Percentiles rank a stretch among this genome's conserved stretches.
Conservation (phyloP, 2,888 invertebrate genomes). For the Nemurella pictetii region DNA sequence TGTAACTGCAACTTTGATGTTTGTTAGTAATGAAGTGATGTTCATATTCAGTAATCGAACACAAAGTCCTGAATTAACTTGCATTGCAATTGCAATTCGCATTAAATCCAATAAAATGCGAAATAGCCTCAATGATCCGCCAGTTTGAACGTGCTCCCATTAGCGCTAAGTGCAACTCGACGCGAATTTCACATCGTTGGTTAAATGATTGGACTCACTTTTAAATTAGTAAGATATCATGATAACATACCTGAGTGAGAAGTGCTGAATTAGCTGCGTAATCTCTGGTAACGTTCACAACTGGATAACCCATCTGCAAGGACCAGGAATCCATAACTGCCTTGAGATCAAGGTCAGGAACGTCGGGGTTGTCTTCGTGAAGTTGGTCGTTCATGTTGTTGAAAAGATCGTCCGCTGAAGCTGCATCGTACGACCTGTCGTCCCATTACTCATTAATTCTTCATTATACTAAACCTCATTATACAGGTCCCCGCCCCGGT, state of each 20-base stretch:
- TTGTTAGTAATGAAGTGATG: no score
- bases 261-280: constrained; percentile 43
- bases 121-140: no score
- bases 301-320: constrained; percentile 82
- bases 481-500: background rate
- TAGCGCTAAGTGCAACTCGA: no score
- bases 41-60: no score
- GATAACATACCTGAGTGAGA: constrained; percentile 46
- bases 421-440: constrained; percentile 64
- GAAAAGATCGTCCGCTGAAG: constrained; percentile 86
- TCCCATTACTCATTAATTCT: background rate
- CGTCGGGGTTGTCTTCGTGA: constrained; percentile 6
- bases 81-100: no score
- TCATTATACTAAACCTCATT: background rate
- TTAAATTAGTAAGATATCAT: background rate
- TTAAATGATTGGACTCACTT: background rate
- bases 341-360: constrained; percentile 55
- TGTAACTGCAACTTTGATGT: no score
- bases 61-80: no score
- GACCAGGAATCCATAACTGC: constrained; percentile 90
- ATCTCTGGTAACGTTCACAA: constrained; percentile 56
- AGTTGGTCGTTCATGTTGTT: constrained; percentile 66
- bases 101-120: no score
- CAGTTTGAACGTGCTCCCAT: no score
- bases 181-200: no score